Base-by-base conservation (phyloP, 2,888 invertebrate genomes). In the Drosophila atripex region DNA sequence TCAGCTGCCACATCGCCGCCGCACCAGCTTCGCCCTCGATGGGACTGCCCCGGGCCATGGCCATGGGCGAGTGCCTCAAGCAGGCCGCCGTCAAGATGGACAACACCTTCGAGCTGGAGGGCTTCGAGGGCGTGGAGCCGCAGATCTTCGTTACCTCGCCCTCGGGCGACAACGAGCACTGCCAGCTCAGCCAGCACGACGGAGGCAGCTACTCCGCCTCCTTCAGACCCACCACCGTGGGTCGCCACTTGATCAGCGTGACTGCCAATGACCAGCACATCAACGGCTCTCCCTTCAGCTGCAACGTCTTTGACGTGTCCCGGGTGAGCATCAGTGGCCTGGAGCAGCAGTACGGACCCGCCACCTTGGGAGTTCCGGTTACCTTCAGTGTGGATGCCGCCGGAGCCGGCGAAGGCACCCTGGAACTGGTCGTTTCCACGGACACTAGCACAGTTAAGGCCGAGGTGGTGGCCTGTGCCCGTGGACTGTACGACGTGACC, bases 341-440 rank as follows among this genome's bases (percentile, higher is more conserved):
- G 30, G 95, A 95, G 90, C 92, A 92, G 53, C 90, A 90, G 32
- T 90, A 91, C 28, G 92, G 92, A 0, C 92, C 92, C 0, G 90
- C 91, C 1, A 90, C 90, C 0, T 93, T 97, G 9, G 97, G 97
- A 4, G 95, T 96, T 84, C 96, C 97, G 0, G 96, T 97, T 0
- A 97, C 97, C 0, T 97, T 97, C 90, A 96, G 96, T 78, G 98
- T 98, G 35, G 98, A 98, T 92, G 98, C 98, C 1, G 97, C 97
- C 0, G 96, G 97, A 86, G 98, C 98, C 2, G 98, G 98, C 0
- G 97, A 98, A 91, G 98, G 98, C 1, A 97, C 97, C 0, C 92
- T 98, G 3, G 98, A 98, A 88, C 93, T 98, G 14, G 97, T 98
- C 0, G 97, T 98, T 0, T 97, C 97, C 50, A 98, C 97, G 0